Evolutionary conservation across 2,113 vertebrate genomes (phyloP), one percentile per base, ranked within the genome.

Genomic region (Calyptommatus sinebrachiatus): DNA sequence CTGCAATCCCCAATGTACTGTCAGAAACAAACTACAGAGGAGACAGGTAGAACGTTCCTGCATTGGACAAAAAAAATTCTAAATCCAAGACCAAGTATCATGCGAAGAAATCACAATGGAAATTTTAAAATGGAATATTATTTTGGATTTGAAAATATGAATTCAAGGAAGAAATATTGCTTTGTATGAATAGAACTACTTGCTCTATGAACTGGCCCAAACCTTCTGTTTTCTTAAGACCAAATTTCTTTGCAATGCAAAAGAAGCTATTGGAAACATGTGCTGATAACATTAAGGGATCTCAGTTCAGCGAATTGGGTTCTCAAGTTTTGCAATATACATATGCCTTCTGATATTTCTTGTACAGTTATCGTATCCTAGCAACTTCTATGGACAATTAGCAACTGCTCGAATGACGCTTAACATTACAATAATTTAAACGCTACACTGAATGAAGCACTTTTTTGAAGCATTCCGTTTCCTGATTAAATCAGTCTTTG

Each of bases 331-430:
- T 83, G 71, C 31, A 60, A 73, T 20, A 22, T n/a, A 20, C 35
- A 31, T n/a, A 31, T 57, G 72, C 26, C 61, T 28, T 73, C 79
- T 81, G 73, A 81, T 26, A n/a, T 79, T 88, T 80, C 79, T 75
- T 48, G 28, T 60, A 76, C 65, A 29, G 18, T 35, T 48, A 72
- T 8, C 26, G 70, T 77, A 79, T 75, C n/a, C 61, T 12, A 26
- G 28, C 0, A 61, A 0, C 24, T 7, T 66, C 57, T 77, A 53
- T 8, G 50, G 45, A 22, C 68, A 77, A 71, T 75, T 62, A 81
- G 72, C 26, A 75, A 69, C 29, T 75, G 72, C 28, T 76, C 35
- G 81, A 82, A 75, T 0, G 6, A 22, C 83, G 22, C 77, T 66
- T 57, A 57, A 20, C 41, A 71, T 24, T 0, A 79, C 83, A 29